Conservation (phyloP, 2,113 vertebrate species). For the Herpetotheres cachinnans region DNA sequence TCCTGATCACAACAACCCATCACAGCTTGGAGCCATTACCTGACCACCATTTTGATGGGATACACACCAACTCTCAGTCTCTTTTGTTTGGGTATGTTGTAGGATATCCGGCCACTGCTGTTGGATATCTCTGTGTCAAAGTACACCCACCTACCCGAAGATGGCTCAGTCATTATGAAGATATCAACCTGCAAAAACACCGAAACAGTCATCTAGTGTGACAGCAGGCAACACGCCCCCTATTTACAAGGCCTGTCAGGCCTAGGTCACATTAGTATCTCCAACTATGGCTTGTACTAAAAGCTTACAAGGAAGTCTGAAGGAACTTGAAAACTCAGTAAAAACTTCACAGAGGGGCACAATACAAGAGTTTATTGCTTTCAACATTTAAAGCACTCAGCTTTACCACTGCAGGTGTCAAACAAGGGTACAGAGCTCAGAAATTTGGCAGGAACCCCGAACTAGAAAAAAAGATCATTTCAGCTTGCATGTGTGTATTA, state of each 20-base stretch:
- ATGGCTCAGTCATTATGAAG: constrained; percentile 90
- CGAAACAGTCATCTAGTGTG: not conserved
- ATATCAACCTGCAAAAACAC: constrained; percentile 84
- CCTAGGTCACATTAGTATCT: not conserved
- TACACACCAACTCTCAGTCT: constrained; percentile 89
- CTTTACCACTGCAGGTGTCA: not conserved
- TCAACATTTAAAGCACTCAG: not conserved
- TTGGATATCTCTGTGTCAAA: constrained; percentile 95
- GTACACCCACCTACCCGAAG: constrained; percentile 92
- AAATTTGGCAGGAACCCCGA: not conserved
- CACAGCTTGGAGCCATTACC: constrained; percentile 72
- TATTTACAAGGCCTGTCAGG: not conserved
- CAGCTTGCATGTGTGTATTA: not conserved
- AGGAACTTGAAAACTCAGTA: not conserved
- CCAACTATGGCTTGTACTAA: not conserved
- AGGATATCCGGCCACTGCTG: constrained; percentile 89
- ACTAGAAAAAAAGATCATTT: not conserved
- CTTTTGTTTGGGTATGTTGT: constrained; percentile 87
- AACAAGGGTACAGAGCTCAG: not conserved
- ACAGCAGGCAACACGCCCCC: not conserved
- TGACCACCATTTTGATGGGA: constrained; percentile 97
- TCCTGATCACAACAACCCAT: not conserved
- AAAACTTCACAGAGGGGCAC: not conserved
- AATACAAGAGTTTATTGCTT: not conserved
- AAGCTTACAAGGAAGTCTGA: not conserved